A percentile compares a stretch with the other conserved stretches of the same genome.
Conservation (phyloP, 1,140 invertebrate genomes). For the Hermetia illucens region DNA sequence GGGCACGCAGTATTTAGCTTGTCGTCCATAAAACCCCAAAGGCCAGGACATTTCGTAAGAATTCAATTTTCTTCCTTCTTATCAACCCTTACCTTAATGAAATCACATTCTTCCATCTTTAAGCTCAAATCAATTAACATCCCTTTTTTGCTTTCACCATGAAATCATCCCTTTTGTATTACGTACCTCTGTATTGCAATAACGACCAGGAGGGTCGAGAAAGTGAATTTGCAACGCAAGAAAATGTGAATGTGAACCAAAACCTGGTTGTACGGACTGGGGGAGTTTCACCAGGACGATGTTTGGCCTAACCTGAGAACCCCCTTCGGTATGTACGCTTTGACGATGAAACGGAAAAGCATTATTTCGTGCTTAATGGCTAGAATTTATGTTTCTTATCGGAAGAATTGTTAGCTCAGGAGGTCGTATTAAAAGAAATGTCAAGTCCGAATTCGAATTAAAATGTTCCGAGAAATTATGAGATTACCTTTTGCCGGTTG, state of each 20-base stretch:
- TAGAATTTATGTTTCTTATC: slow-evolving; percentile 1
- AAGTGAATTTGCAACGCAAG: too few species aligned
- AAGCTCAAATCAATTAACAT: slow-evolving; percentile 1
- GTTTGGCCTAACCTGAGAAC: neutral
- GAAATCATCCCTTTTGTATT: too few species aligned
- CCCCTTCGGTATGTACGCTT: neutral
- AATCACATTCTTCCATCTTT: neutral
- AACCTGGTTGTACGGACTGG: too few species aligned
- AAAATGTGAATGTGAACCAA: too few species aligned
- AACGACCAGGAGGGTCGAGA: too few species aligned
- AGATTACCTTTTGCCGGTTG: too few species aligned
- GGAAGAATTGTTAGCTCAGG: too few species aligned
- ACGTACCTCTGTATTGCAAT: too few species aligned
- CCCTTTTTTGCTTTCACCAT: too few species aligned
- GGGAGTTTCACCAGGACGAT: neutral
- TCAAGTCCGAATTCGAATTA: too few species aligned
- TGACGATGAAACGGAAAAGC: neutral
- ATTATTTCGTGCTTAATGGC: neutral
- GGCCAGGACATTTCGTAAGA: neutral
- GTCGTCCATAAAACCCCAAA: neutral
- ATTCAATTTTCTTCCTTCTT: neutral
- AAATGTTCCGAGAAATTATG: too few species aligned
- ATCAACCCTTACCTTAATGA: neutral
- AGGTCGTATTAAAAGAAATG: too few species aligned
- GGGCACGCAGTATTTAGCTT: neutral